Base-by-base conservation (phyloP, 1,140 invertebrate species). In the Monochamus saltuarius region DNA sequence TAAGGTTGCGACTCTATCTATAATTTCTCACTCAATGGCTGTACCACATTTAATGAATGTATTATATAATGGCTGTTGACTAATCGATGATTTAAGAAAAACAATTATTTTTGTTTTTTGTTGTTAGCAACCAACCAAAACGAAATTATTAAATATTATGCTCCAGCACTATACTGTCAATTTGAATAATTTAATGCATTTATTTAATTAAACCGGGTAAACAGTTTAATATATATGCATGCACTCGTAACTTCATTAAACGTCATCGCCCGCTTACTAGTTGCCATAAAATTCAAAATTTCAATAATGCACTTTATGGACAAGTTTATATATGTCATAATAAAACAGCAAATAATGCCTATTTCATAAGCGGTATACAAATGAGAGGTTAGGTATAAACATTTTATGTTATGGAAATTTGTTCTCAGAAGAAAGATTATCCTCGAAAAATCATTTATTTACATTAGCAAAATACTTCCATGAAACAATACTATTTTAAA, bases 181-280 rank as follows among this genome's bases (percentile, higher is more conserved):
- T 42, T 17, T 13, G n/a, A 42, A 42, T 17, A 16, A 42, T 13
- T 2, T 13, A 13, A 42, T 42, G 2, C 39, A 42, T 17, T 13
- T 42, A 42, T 13, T 42, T 42, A 13, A 42, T 13, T 42, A 13
- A 42, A 42, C n/a, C 16, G 16, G 39, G 34, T 14, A 52, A 59
- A 59, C 52, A 50, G 52, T 49, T 59, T 59, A 59, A 59, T 59
- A 59, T 59, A 53, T 59, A 59, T 59, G 57, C 49, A 59, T 39
- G 52, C 49, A 29, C 22, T 29, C 22, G 22, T 29, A 29, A 29
- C 22, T 29, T 6, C 6, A 29, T 59, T 38, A 42, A 13, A 42
- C 34, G 40, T 45, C 49, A 43, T 17, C 39, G 57, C 22, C 42
- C 34, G 43, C 49, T 59, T 59, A 47, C 52, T 45, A 53, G 11